Evolutionary conservation across 2,797 vertebrate genomes (phyloP).

Genomic region (Gallinago solitaria): DNA sequence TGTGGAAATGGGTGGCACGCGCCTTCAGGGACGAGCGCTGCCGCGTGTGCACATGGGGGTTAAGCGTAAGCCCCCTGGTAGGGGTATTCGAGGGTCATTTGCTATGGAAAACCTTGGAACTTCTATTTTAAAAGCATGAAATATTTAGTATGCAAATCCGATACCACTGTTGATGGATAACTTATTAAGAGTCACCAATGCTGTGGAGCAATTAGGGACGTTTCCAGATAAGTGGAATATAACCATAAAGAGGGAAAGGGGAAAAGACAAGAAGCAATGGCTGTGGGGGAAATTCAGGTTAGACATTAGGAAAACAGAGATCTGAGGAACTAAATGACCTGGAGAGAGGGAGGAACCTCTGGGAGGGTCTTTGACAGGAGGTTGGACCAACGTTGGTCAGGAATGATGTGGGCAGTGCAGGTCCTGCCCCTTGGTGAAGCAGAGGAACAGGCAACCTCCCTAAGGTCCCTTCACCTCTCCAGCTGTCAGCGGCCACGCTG

Average conservation of each 20-base stretch:
- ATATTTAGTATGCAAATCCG: slow-evolving; percentile 13
- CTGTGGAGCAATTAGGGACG: neutral
- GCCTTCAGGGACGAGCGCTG: neutral
- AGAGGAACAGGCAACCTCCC: neutral
- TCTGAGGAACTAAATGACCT: neutral
- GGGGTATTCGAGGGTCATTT: slow-evolving; percentile 16
- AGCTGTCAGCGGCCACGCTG: neutral
- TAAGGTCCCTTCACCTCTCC: neutral
- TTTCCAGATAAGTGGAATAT: neutral
- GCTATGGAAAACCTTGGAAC: slow-evolving; percentile 9
- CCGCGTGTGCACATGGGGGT: neutral
- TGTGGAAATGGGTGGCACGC: neutral
- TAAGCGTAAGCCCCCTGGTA: neutral
- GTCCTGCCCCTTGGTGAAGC: neutral
- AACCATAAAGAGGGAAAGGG: neutral
- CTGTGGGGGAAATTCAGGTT: neutral
- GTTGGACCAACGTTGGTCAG: fast-evolving
- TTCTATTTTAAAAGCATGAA: neutral
- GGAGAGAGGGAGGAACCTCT: neutral
- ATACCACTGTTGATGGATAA: neutral
- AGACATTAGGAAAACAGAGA: neutral
- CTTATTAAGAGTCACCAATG: neutral
- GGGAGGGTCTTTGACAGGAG: neutral
- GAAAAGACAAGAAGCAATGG: neutral
- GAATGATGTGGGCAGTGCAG: neutral